Evolutionary conservation across 2,113 vertebrate genomes (phyloP).

Genomic region (Ondatra zibethicus): DNA sequence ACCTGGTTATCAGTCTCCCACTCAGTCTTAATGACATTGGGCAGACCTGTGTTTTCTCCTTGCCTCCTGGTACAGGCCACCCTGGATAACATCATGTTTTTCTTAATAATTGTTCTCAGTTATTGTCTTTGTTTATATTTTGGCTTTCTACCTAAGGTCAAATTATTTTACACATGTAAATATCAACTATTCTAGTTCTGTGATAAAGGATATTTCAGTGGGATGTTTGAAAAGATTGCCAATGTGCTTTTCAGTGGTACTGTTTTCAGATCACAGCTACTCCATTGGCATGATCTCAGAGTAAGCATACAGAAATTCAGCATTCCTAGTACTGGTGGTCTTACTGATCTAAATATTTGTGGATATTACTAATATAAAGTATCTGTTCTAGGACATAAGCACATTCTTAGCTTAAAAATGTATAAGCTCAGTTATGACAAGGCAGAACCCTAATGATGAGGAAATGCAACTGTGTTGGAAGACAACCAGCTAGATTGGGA

Average conservation of each 20-base stretch:
- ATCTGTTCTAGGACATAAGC: constrained; percentile 30
- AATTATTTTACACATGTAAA: not conserved
- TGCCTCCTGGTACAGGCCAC: too few species aligned
- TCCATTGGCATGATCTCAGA: constrained; percentile 39
- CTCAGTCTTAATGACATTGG: too few species aligned
- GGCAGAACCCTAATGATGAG: not conserved
- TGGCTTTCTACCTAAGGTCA: not conserved
- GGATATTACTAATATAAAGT: constrained; percentile 28
- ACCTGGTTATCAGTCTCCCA: too few species aligned
- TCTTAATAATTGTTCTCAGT: not conserved
- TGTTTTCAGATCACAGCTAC: constrained; percentile 47
- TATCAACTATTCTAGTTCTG: constrained; percentile 7
- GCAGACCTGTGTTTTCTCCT: too few species aligned
- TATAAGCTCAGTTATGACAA: not conserved
- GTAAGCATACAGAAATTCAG: constrained; percentile 36
- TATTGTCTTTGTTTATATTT: constrained; percentile 5
- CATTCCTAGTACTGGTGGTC: constrained; percentile 52
- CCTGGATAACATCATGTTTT: not conserved
- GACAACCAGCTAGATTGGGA: not conserved
- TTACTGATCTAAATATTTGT: constrained; percentile 36
- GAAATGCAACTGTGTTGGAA: not conserved
- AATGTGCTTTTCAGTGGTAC: constrained; percentile 28
- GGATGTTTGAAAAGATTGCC: constrained; percentile 26
- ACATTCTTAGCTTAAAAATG: constrained; percentile 31
- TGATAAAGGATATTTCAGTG: constrained; percentile 14